These are phyloP conservation scores for Selene dorsalis DNA, from an alignment of 2,797 vertebrate species.

Conservation along the genomic window DNA sequence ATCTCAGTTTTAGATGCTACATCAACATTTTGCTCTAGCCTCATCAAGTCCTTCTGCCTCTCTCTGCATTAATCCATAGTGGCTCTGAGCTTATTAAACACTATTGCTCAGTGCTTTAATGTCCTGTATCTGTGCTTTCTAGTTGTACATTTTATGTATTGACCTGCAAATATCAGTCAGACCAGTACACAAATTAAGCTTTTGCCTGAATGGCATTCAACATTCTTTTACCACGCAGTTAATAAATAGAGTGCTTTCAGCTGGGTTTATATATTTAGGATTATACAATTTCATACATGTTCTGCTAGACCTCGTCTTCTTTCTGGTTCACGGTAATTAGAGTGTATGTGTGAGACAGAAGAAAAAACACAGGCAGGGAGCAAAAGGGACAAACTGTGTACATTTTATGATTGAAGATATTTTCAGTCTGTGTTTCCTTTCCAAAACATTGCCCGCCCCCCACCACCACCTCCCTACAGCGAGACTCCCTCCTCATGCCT, in stretches of 20 bases:
- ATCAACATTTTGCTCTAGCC: slow-evolving; percentile 1
- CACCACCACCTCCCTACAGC: not conserved
- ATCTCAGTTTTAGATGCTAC: not conserved
- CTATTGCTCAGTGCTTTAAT: too few relatives aligned
- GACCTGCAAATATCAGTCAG: not conserved
- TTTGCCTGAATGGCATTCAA: not conserved
- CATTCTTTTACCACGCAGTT: not conserved
- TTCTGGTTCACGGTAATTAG: not conserved
- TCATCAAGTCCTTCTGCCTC: not conserved
- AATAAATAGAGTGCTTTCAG: not conserved
- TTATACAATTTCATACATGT: not conserved
- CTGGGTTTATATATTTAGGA: not conserved
- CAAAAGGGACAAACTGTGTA: not conserved
- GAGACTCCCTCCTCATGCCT: slow-evolving; percentile 24
- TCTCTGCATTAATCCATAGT: not conserved
- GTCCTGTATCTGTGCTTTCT: not conserved
- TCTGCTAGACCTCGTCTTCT: not conserved
- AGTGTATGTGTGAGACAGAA: not conserved
- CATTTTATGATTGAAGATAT: slow-evolving; percentile 20
- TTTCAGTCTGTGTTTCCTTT: not conserved
- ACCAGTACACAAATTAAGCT: not conserved
- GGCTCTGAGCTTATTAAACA: not conserved
- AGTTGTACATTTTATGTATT: not conserved
- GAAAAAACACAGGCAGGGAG: not conserved
- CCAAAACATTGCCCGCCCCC: not conserved